Base-by-base conservation (phyloP, 30 jellyfish, hydroid and myxozoan genomes). In the Aurelia sp. region DNA sequence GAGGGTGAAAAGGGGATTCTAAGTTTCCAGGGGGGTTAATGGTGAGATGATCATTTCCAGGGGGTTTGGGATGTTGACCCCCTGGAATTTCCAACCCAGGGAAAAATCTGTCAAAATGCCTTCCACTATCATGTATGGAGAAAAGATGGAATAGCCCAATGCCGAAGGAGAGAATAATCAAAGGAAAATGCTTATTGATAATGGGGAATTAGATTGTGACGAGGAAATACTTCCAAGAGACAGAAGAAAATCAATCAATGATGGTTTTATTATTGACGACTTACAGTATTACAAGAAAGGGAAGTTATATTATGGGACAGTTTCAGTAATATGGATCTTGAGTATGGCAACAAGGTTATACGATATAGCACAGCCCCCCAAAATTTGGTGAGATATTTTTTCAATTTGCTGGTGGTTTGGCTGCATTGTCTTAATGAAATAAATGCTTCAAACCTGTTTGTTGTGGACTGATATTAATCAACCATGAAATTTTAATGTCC, bases 341-440 rank as follows among this genome's bases (percentile, higher is more conserved):
- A 48, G 92, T 17, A 18, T 89, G 75, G 63, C 53, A 7, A 88
- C 97, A 30, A 72, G 98, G 27, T 44, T 93, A 24, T 93, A 89
- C 77, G 82, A 76, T 63, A 84, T 93, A 4, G 77, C 92, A 24
- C 72, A 82, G 15, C 98, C 98, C 40, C 73, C 97, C 18, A 89
- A 89, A 64, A 87, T 93, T 18, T 93, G 98, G 98, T 93, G 51
- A 69, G 88, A 52, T 19, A 1, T 13, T 12, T n/a, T 18, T 22
- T 31, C 31, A 15, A 64, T 16, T 22, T 0, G 15, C 55, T 44
- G 55, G 16, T 44, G 55, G 15, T 44, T 8, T 9, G 55, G 15
- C 9, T 44, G 55, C 55, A 7, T 44, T 44, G 55, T 44, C 55
- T 44, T 12, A 38, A 38, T 38, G 9, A 7, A 44, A 44, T 8